These are phyloP conservation scores for Drosophila burlai DNA, from an alignment of 1,140 invertebrate species.

Conservation along the genomic window DNA sequence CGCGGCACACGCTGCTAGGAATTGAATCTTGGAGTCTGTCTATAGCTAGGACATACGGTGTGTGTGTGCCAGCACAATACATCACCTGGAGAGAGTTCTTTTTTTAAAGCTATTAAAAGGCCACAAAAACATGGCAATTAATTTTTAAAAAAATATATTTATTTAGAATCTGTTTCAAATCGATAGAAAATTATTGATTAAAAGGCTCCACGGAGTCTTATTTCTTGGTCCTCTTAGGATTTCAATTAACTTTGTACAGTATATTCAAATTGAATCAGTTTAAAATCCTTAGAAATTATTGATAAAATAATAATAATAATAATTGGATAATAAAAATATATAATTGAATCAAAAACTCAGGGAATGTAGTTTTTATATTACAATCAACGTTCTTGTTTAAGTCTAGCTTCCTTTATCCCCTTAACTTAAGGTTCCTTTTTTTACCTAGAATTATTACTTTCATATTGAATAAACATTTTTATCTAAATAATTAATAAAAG, in stretches of 20 bases:
- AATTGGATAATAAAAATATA: no score
- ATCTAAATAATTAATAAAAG: background rate
- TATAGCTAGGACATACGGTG: slow-evolving; percentile 23
- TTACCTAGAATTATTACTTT: background rate
- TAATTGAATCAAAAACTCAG: background rate
- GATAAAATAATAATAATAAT: no score
- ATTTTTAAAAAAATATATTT: background rate
- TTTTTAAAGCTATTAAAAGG: background rate
- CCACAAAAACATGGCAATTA: no score
- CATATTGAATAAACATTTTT: background rate
- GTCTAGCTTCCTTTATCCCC: no score
- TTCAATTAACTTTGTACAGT: background rate
- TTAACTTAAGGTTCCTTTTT: no score
- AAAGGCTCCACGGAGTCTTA: no score
- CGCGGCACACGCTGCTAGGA: slow-evolving; percentile 30
- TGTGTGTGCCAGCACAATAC: no score
- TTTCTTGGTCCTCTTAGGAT: background rate
- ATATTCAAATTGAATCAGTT: background rate
- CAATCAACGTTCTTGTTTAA: background rate
- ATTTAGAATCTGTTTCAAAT: no score
- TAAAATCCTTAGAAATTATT: no score
- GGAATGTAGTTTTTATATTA: background rate
- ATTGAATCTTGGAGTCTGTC: slow-evolving; percentile 7
- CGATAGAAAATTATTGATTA: background rate
- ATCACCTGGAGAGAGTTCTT: background rate